Evolutionary conservation across 2,113 vertebrate genomes (phyloP), one percentile per base, ranked within the genome.

Genomic region (Elgaria multicarinata): DNA sequence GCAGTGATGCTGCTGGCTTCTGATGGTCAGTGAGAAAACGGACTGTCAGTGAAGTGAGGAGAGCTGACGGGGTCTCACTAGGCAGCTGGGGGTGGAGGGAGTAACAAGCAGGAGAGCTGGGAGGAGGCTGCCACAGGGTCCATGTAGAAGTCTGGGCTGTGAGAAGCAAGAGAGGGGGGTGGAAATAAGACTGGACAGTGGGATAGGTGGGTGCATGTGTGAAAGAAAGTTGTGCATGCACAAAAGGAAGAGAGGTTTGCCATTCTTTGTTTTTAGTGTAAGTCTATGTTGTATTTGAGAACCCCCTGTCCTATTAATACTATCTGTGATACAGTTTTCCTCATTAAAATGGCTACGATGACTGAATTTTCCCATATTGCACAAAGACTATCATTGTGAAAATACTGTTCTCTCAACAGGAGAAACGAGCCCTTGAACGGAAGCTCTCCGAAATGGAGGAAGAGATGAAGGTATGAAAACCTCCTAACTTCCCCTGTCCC

Each of bases 371-470:
- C 2, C 79, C 66, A 89, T 4, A 82, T 18, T 22, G 66, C 0
- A 53, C 7, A 14, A 24, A 90, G 78, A 75, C 93, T 36, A 66
- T 82, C n/a, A 86, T 36, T 93, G 31, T 95, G 53, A 80, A 93
- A 14, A 84, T 55, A 93, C 92, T 90, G 69, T 92, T 91, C 58
- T 95, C 84, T 87, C 75, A 89, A 95, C 96, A 99, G 99, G 99
- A 99, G 96, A 99, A 98, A 93, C 97, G 98, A 94, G 97, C 97
- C 93, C 96, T 99, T 92, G 98, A 99, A 95, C 98, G 98, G 95
- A 98, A 97, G 94, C 98, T 99, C 91, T 98, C 99, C 6, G 98
- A 98, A 95, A 99, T 99, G 99, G 98, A 99, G 87, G 99, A 98
- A 86, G 99, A 99, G 91, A 94, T 99, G 95, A 99, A 99, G 99